Evolutionary conservation across 2,797 vertebrate genomes (phyloP).

Genomic region (Pelodytes ibericus): DNA sequence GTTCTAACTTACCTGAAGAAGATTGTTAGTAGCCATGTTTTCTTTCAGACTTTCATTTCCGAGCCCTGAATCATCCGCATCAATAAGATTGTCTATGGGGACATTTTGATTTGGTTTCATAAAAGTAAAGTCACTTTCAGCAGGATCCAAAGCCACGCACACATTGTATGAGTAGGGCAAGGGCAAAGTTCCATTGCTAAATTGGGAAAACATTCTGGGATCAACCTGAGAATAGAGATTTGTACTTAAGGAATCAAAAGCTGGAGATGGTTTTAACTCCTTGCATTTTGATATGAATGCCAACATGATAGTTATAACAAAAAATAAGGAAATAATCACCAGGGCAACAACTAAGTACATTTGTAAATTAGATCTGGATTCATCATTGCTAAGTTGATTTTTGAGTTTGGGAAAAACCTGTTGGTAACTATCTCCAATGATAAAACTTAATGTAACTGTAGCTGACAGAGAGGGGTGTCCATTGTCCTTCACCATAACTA

Average conservation of each 20-base stretch:
- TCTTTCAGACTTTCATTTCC: too few species aligned
- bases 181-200: slow-evolving; percentile 38
- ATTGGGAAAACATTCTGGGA: slow-evolving; percentile 47
- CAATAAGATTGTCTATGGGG: too few species aligned
- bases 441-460: slow-evolving; percentile 75
- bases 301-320: slow-evolving; percentile 63
- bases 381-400: slow-evolving; percentile 61
- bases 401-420: slow-evolving; percentile 66
- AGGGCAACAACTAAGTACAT: slow-evolving; percentile 62
- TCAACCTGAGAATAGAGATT: slow-evolving; percentile 42
- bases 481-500: slow-evolving; percentile 76
- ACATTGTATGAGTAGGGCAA: slow-evolving; percentile 59
- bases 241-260: slow-evolving; percentile 23
- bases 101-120: slow-evolving; percentile 38
- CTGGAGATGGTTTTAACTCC: slow-evolving; percentile 3
- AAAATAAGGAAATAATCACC: slow-evolving; percentile 63
- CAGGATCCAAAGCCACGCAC: slow-evolving; percentile 61
- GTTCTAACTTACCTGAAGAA: too few species aligned
- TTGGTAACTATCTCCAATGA: slow-evolving; percentile 73
- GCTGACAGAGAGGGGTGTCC: slow-evolving; percentile 76
- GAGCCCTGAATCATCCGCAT: too few species aligned
- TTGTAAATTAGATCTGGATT: slow-evolving; percentile 56
- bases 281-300: slow-evolving; percentile 46
- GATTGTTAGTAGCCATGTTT: too few species aligned
- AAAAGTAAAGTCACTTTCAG: too few species aligned